Evolutionary conservation across 2,888 invertebrate species (phyloP).

Genomic region (Volucella zonaria): DNA sequence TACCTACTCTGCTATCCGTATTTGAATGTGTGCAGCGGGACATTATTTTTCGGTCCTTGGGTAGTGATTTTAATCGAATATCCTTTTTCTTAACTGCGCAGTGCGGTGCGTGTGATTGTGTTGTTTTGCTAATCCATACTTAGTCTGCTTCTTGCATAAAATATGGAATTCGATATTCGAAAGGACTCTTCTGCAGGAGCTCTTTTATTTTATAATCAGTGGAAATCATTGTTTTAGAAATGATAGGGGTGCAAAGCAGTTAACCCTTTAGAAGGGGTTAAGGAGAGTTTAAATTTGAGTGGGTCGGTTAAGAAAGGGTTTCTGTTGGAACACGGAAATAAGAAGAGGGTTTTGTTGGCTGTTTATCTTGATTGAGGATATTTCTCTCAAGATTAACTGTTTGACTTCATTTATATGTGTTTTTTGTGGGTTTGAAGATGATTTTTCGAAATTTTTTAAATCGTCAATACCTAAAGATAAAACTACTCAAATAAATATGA

Average conservation of each 20-base stretch:
- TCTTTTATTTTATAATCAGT: constrained; percentile 17
- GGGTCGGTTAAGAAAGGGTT: background rate
- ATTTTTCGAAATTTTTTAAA: no score
- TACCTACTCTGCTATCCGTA: background rate
- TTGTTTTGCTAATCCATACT: constrained; percentile 67
- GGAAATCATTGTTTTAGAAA: constrained; percentile 25
- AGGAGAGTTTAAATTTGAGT: constrained; percentile 16
- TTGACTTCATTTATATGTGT: no score
- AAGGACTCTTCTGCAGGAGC: constrained; percentile 31
- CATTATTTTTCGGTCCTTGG: constrained; percentile 38
- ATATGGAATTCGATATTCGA: constrained; percentile 28
- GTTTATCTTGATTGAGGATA: no score
- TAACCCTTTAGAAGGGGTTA: constrained; percentile 45
- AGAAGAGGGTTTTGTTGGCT: no score
- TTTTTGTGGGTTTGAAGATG: no score
- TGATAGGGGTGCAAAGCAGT: constrained; percentile 18
- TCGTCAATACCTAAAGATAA: no score
- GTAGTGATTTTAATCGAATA: constrained; percentile 64
- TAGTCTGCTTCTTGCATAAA: constrained; percentile 68
- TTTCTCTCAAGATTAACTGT: no score
- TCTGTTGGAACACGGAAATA: background rate
- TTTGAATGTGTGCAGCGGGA: background rate
- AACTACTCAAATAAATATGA: no score
- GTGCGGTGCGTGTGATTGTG: constrained; percentile 25
- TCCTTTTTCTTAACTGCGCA: constrained; percentile 34